These are phyloP conservation scores for Siniperca scherzeri DNA, from an alignment of 2,797 vertebrate genomes.

Conservation along the genomic window DNA sequence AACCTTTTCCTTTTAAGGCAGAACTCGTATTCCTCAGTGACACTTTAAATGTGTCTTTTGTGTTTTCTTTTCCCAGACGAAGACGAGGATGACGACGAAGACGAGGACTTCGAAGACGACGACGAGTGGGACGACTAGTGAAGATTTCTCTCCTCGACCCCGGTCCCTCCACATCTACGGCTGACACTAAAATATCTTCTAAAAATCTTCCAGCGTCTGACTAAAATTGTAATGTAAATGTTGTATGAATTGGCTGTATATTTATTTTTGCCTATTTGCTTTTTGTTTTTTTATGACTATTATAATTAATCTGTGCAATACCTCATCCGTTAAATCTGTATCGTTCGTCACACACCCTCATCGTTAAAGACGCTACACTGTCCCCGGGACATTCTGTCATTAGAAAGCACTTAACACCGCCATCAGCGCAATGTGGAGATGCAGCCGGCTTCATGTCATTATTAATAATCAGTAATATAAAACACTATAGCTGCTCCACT, in stretches of 20 bases:
- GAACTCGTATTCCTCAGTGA: neutral
- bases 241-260: slow-evolving; percentile 95
- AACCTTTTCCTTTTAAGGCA: neutral
- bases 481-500: slow-evolving; percentile 26
- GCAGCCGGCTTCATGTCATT: slow-evolving; percentile 16
- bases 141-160: neutral
- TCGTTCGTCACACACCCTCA: slow-evolving; percentile 84
- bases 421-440: slow-evolving; percentile 42
- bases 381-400: slow-evolving; percentile 15
- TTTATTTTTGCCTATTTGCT: slow-evolving; percentile 94
- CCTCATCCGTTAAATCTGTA: slow-evolving; percentile 96
- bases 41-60: neutral
- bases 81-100: slow-evolving; percentile 93
- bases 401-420: slow-evolving; percentile 61
- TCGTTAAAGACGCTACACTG: slow-evolving; percentile 28
- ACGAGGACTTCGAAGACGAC: slow-evolving; percentile 98
- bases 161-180: slow-evolving; percentile 26
- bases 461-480: neutral
- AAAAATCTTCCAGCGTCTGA: slow-evolving; percentile 87
- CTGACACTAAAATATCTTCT: slow-evolving; percentile 75
- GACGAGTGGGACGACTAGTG: slow-evolving; percentile 97
- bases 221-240: slow-evolving; percentile 95
- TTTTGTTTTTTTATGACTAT: slow-evolving; percentile 74
- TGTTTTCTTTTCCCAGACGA: slow-evolving; percentile 86
- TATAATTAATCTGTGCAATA: slow-evolving; percentile 97